Conservation (phyloP, 2,797 vertebrate species). For the Trachurus trachurus region DNA sequence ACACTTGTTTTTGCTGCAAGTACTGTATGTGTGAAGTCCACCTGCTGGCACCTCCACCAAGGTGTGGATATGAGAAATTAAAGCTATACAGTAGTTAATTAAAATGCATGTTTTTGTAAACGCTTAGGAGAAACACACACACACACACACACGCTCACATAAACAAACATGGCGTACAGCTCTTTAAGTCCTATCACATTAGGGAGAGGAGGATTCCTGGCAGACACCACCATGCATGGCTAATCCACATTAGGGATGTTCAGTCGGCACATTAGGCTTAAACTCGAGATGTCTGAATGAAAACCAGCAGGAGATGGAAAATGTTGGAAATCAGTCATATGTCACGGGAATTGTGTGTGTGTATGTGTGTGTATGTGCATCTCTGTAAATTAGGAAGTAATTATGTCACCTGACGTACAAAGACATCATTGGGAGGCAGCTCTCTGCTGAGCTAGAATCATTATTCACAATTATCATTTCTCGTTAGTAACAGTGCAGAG, state of each 20-base stretch:
- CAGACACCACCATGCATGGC: conserved; percentile 69
- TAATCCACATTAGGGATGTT: conserved; percentile 81
- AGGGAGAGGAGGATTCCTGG: conserved; percentile 54
- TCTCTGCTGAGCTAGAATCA: conserved; percentile 19
- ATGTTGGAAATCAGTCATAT: conserved; percentile 64
- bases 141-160: background rate
- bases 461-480: conserved; percentile 34
- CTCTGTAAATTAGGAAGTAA: conserved; percentile 26
- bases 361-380: conserved; percentile 11
- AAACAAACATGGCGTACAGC: conserved; percentile 38
- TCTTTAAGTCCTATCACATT: conserved; percentile 61
- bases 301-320: conserved; percentile 58
- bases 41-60: conserved; percentile 9
- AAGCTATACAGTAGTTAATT: conserved; percentile 41
- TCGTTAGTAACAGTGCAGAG: background rate
- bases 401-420: conserved; percentile 42
- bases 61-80: conserved; percentile 21
- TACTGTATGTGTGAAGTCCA: background rate
- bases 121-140: conserved; percentile 14
- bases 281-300: conserved; percentile 58
- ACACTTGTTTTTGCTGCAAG: background rate
- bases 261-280: conserved; percentile 67
- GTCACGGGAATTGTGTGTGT: conserved; percentile 43
- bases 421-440: conserved; percentile 5
- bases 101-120: conserved; percentile 34